phyloP scores from a whole-genome alignment of 1,140 invertebrate genomes.

The Drosophila sechellia region DNA sequence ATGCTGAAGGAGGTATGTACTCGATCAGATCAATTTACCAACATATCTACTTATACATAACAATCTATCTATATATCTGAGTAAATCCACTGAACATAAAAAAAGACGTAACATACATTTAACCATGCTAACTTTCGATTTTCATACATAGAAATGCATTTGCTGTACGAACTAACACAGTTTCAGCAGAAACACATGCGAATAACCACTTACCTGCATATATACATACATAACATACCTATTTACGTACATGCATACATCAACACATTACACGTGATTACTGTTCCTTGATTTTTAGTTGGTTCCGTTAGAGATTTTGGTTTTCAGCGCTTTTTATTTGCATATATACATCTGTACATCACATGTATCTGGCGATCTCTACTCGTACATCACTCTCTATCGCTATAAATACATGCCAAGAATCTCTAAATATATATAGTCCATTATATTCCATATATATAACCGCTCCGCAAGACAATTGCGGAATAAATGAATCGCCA shows the following conservation, averaged over 20 bases:
- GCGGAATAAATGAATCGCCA: conserved; percentile 1
- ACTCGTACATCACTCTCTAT: conserved; percentile 6
- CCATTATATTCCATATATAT: conserved; percentile 11
- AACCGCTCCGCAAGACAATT: conserved; percentile 4
- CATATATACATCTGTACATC: conserved; percentile 26
- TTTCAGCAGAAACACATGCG: conserved; percentile 7
- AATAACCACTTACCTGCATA: conserved; percentile 22
- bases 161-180: conserved; percentile 32
- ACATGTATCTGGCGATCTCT: conserved; percentile 24
- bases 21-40: conserved; percentile 52
- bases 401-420: conserved; percentile 26
- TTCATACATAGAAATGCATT: conserved; percentile 31
- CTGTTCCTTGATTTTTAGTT: conserved; percentile 16
- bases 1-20: conserved; percentile 94
- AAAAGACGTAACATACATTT: conserved; percentile 32
- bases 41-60: conserved; percentile 40
- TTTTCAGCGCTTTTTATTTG: background rate
- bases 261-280: conserved; percentile 32
- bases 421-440: conserved; percentile 17
- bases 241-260: conserved; percentile 41
- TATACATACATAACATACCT: conserved; percentile 22
- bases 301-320: conserved; percentile 7
- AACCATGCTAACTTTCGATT: conserved; percentile 26
- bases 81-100: conserved; percentile 23
- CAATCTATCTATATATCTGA: conserved; percentile 34